A percentile compares a stretch with the other conserved stretches of the same genome.
phyloP scores from a whole-genome alignment of 2,113 vertebrate species.

The Malurus alboscapulatus region DNA sequence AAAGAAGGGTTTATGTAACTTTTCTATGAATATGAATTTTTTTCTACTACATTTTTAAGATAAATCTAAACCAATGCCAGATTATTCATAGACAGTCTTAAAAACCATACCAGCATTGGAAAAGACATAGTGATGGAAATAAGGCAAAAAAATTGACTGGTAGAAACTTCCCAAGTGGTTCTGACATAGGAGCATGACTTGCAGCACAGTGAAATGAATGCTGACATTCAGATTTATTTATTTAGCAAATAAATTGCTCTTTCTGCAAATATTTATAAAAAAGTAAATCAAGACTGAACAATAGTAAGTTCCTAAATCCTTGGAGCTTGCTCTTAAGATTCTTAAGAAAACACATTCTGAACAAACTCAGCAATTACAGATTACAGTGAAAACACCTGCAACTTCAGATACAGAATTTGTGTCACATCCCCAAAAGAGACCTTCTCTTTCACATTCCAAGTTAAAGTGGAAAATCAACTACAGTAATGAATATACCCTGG shows the following conservation, averaged over 20 bases:
- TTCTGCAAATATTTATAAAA: background rate
- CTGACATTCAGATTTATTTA: background rate
- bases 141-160: background rate
- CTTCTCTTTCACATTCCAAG: background rate
- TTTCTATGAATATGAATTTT: background rate
- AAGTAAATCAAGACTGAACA: background rate
- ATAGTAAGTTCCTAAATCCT: background rate
- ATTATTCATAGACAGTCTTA: background rate
- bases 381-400: background rate
- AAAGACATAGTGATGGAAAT: background rate
- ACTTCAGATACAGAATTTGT: background rate
- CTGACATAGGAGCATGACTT: background rate
- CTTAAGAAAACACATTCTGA: background rate
- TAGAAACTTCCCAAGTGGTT: background rate
- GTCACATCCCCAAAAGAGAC: background rate
- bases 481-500: background rate
- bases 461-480: background rate
- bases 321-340: background rate
- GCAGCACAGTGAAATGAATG: background rate
- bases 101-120: background rate
- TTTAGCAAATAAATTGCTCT: background rate
- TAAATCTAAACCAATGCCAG: background rate
- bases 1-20: background rate
- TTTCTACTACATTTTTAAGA: background rate
- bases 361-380: background rate